A percentile compares a stretch with the other conserved stretches of the same genome.
phyloP scores from a whole-genome alignment of 35 echinoderm and acorn worm genomes.

The Acanthaster planci region DNA sequence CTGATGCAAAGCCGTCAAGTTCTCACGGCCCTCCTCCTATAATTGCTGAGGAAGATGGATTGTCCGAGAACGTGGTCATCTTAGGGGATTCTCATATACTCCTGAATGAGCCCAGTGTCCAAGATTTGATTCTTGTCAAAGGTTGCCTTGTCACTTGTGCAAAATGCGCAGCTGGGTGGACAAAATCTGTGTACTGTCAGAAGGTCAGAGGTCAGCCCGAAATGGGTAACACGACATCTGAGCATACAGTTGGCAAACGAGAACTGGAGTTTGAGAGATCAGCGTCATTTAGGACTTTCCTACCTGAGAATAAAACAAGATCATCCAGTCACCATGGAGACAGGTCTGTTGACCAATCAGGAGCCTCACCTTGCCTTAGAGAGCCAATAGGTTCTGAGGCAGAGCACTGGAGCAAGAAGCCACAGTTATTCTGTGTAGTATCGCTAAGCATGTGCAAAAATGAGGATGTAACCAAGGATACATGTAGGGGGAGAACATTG shows the following conservation, averaged over 20 bases:
- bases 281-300: background rate
- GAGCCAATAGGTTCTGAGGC: background rate
- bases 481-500: background rate
- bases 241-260: background rate
- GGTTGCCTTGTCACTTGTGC: conserved; percentile 16
- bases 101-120: background rate
- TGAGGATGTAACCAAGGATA: background rate
- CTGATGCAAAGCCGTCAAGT: background rate
- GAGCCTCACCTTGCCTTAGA: background rate
- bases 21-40: background rate
- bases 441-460: conserved; percentile 2
- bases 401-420: background rate
- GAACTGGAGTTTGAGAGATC: background rate
- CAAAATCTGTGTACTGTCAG: background rate
- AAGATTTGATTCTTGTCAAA: conserved; percentile 27
- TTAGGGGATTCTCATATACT: background rate
- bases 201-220: background rate
- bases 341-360: background rate
- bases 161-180: conserved; percentile 2
- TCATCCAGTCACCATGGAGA: background rate
- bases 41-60: background rate
- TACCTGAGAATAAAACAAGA: background rate
- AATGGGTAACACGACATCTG: background rate
- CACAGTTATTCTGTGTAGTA: conserved; percentile 18
- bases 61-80: background rate